Evolutionary conservation across 2,888 invertebrate species (phyloP), one percentile per base, ranked within the genome.

Genomic region (Aleiodes leptofemur): DNA sequence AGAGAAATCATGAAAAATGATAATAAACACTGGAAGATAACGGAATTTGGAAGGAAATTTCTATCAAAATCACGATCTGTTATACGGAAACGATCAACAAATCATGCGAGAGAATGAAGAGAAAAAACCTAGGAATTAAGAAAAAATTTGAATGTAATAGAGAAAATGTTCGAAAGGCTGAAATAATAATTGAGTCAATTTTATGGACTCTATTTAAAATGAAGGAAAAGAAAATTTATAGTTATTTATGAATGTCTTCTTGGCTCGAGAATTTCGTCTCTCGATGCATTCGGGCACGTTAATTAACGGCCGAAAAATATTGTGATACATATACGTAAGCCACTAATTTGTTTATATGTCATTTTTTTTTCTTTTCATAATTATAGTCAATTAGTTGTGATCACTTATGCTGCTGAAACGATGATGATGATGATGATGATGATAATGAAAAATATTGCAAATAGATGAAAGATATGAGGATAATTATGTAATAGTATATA

Each of bases 251-350:
- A 57, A 59, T 59, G 48, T 68, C 56, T 59, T 38, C 69, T 69
- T 55, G 56, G 43, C 34, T 59, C 68, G 71, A 29, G 51, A 51
- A 76, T 57, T 69, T 68, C 43, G 50, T 29, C 69, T 74, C 55
- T 53, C 68, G 59, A 64, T 72, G 48, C 72, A 43, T 69, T 70
- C 23, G 2, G 72, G 74, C 57, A 55, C 64, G 53, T 68, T 64
- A 48, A 23, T 53, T 56, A 56, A 71, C 61, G 71, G 74, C 76
- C 72, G 69, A 78, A 78, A 78, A 68, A 68, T 68, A 68, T 68
- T 80, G 80, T 77, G 77, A 80, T 78, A 80, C 78, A 72, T 80
- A 80, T 77, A 72, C 66, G 70, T 78, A 80, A 78, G 77, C 57
- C 68, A 73, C 72, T 76, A 68, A 76, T 59, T 59, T 68, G 51